phyloP scores from a whole-genome alignment of 2,888 invertebrate genomes.

The Pterostichus madidus region DNA sequence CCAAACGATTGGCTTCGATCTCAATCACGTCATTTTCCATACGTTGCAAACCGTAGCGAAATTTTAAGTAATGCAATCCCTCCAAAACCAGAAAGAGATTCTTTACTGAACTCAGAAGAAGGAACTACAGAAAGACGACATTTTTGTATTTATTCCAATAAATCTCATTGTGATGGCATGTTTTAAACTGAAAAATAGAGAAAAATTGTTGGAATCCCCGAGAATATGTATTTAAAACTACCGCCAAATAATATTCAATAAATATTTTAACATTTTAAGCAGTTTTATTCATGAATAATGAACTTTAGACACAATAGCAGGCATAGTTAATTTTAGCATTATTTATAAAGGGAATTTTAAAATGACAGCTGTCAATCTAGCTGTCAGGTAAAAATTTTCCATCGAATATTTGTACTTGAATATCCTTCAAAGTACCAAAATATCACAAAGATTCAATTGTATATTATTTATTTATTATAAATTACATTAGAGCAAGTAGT shows the following conservation, averaged over 20 bases:
- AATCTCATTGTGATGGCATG: constrained; percentile 65
- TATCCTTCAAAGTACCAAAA: too few species aligned
- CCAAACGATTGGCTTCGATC: constrained; percentile 60
- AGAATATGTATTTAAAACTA: constrained; percentile 7
- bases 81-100: constrained; percentile 54
- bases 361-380: not conserved
- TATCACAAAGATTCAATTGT: too few species aligned
- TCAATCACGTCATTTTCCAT: constrained; percentile 65
- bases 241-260: constrained; percentile 2
- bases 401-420: not conserved
- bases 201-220: not conserved
- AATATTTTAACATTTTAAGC: not conserved
- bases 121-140: constrained; percentile 65
- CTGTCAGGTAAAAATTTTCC: not conserved
- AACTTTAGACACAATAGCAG: not conserved
- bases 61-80: constrained; percentile 59
- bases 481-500: too few species aligned
- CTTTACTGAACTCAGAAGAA: constrained; percentile 13
- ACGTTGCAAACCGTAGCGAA: constrained; percentile 64
- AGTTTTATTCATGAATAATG: not conserved
- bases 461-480: too few species aligned
- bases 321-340: not conserved
- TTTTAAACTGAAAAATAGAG: constrained; percentile 53
- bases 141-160: constrained; percentile 61
- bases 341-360: not conserved